A percentile compares a stretch with the other conserved stretches of the same genome.
Evolutionary conservation across 2,113 vertebrate species (phyloP).

Genomic region (Strix uralensis): DNA sequence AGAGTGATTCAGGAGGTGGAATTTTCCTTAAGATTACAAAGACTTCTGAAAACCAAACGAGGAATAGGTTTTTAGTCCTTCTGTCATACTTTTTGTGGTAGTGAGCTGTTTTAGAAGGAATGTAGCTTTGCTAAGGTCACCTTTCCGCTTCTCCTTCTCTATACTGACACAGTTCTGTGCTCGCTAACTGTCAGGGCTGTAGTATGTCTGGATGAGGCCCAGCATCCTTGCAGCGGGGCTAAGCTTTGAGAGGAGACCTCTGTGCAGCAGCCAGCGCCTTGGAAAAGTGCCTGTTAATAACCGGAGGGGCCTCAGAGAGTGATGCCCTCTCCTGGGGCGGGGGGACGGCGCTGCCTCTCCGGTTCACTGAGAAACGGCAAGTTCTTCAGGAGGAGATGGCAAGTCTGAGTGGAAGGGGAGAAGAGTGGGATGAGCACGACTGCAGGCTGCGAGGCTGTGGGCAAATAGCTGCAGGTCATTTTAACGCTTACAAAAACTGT

Average conservation of each 20-base stretch:
- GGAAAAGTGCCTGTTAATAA: background rate
- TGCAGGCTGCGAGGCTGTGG: background rate
- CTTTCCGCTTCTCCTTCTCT: background rate
- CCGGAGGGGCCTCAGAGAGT: background rate
- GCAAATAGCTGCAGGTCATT: background rate
- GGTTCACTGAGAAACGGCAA: background rate
- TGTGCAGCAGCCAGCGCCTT: background rate
- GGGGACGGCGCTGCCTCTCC: accelerated
- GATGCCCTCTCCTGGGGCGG: background rate
- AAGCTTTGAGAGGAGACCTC: background rate
- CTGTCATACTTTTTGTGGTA: background rate
- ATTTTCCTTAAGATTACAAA: background rate
- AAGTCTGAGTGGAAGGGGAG: background rate
- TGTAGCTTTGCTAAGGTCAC: background rate
- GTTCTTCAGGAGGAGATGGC: background rate
- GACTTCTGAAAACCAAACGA: background rate
- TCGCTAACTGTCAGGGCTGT: background rate
- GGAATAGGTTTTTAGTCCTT: background rate
- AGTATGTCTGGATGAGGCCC: background rate
- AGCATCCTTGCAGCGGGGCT: background rate
- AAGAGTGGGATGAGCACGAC: accelerated
- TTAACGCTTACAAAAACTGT: background rate
- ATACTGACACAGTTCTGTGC: background rate
- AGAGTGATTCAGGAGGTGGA: background rate
- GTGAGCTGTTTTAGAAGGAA: background rate